A percentile compares a stretch with the other conserved stretches of the same genome.
Evolutionary conservation across 2,888 invertebrate species (phyloP).

Genomic region (Mesorhabditis belari): DNA sequence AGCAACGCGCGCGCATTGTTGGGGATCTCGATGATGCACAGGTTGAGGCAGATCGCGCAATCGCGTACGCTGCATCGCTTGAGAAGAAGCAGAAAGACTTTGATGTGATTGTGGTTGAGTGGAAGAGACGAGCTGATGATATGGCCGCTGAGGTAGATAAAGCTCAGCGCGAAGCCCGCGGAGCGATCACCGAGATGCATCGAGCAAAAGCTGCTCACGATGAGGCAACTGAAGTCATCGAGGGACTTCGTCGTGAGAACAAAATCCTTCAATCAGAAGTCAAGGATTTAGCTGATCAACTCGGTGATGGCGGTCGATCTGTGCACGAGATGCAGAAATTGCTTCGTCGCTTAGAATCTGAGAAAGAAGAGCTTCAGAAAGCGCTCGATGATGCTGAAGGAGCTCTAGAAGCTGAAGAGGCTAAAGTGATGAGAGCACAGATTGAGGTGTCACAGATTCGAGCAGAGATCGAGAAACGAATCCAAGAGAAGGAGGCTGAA

Average conservation of each 20-base stretch:
- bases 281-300: conserved; percentile 97
- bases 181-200: conserved; percentile 98
- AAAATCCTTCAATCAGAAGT: conserved; percentile 97
- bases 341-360: conserved; percentile 94
- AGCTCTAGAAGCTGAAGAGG: conserved; percentile 97
- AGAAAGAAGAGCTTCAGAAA: conserved; percentile 84
- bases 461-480: conserved; percentile 84
- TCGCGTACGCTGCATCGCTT: conserved; percentile 61
- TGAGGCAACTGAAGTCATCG: conserved; percentile 45
- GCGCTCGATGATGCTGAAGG: conserved; percentile 82
- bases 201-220: conserved; percentile 72
- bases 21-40: conserved; percentile 90
- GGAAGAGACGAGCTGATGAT: conserved; percentile 76
- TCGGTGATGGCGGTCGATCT: conserved; percentile 83
- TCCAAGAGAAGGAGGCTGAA: conserved; percentile 99
- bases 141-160: conserved; percentile 93
- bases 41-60: conserved; percentile 50
- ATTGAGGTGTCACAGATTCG: conserved; percentile 96
- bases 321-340: conserved; percentile 99
- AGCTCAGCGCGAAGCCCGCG: conserved; percentile 97
- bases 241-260: conserved; percentile 92
- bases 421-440: conserved; percentile 81
- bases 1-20: conserved; percentile 90
- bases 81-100: conserved; percentile 99
- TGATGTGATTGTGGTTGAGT: conserved; percentile 99